Conservation (phyloP, 2,888 invertebrate species). For the Andrena haemorrhoa region DNA sequence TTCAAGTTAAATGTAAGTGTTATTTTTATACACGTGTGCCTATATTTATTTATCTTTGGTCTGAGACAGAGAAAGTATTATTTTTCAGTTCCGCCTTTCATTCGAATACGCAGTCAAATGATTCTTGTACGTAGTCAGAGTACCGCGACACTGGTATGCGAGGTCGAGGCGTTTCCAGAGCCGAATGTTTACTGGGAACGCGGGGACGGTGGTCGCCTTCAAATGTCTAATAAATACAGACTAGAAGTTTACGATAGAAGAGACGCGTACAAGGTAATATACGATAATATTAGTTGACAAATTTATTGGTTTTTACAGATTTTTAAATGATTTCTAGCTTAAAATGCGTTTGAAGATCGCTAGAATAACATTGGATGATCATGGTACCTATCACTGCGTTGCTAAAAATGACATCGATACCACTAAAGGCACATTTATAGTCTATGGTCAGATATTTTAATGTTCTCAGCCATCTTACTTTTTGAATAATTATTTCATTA, state of each 20-base stretch:
- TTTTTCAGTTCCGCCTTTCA: slow-evolving; percentile 92
- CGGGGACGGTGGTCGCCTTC: slow-evolving; percentile 90
- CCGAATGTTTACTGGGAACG: slow-evolving; percentile 95
- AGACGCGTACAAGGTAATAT: slow-evolving; percentile 85
- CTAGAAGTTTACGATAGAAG: slow-evolving; percentile 87
- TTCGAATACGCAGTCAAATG: slow-evolving; percentile 91
- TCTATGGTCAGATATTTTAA: slow-evolving; percentile 86
- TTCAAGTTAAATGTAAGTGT: slow-evolving; percentile 96
- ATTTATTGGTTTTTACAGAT: neutral
- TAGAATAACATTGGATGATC: slow-evolving; percentile 89
- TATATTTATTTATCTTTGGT: neutral
- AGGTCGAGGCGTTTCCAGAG: slow-evolving; percentile 95
- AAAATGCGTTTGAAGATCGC: slow-evolving; percentile 93
- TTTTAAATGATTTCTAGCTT: slow-evolving; percentile 86
- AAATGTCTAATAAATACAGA: slow-evolving; percentile 88
- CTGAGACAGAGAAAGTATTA: slow-evolving; percentile 3
- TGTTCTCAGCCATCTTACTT: neutral
- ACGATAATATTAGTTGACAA: neutral
- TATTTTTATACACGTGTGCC: neutral
- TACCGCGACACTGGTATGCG: slow-evolving; percentile 91
- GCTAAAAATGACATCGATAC: slow-evolving; percentile 93
- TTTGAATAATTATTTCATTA: slow-evolving; percentile 12
- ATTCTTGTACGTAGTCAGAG: slow-evolving; percentile 90
- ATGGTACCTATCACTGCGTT: slow-evolving; percentile 92
- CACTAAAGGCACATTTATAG: slow-evolving; percentile 90